phyloP scores from a whole-genome alignment of 2,113 vertebrate genomes.

The Vimba vimba region DNA sequence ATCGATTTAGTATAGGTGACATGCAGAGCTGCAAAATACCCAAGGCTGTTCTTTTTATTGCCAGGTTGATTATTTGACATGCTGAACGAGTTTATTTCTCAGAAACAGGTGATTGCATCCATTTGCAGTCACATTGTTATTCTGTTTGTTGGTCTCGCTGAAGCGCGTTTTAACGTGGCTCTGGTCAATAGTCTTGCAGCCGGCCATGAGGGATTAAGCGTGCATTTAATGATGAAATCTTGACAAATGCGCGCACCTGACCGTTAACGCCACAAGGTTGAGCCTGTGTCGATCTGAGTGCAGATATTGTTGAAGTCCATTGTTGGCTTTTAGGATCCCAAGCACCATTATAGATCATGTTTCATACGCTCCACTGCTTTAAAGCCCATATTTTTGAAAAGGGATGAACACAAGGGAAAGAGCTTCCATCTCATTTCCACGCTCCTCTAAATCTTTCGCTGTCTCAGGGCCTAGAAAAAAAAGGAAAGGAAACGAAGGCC shows the following conservation, averaged over 20 bases:
- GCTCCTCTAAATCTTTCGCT: constrained; percentile 73
- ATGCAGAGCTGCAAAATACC: constrained; percentile 1
- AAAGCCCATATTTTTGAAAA: constrained; percentile 71
- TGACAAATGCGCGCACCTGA: constrained; percentile 38
- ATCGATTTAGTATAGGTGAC: constrained; percentile 24
- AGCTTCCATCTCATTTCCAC: constrained; percentile 67
- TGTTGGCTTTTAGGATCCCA: constrained; percentile 54
- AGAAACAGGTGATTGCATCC: neutral
- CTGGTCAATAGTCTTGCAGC: neutral
- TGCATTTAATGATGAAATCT: constrained; percentile 49
- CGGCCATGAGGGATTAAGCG: constrained; percentile 40
- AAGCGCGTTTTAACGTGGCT: neutral
- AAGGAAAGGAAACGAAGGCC: neutral
- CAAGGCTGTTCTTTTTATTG: constrained; percentile 22
- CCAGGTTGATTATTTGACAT: constrained; percentile 33
- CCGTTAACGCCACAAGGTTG: constrained; percentile 28
- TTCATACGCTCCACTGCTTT: constrained; percentile 66
- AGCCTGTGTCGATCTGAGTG: constrained; percentile 7
- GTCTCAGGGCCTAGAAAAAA: constrained; percentile 54
- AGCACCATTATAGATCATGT: constrained; percentile 72
- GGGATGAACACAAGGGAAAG: constrained; percentile 68
- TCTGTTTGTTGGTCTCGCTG: neutral
- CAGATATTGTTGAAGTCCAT: constrained; percentile 64
- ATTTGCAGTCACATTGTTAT: constrained; percentile 9
- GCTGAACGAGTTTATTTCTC: constrained; percentile 31